Evolutionary conservation across 2,888 invertebrate species (phyloP).

Genomic region (Dasysyrphus albostriatus): DNA sequence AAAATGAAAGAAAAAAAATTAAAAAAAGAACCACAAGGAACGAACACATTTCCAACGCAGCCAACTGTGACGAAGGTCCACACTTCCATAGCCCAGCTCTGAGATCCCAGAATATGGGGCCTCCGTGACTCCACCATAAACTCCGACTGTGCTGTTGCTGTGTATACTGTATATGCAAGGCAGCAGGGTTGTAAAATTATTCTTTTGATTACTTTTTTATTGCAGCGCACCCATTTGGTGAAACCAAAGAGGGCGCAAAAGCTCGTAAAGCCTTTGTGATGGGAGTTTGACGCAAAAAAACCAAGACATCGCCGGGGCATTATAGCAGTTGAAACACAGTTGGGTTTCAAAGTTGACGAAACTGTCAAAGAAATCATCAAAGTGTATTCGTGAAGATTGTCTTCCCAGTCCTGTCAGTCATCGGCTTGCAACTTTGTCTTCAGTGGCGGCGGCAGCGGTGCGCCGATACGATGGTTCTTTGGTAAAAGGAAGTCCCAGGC

Average conservation of each 20-base stretch:
- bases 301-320: background rate
- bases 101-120: slow-evolving; percentile 30
- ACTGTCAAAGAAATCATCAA: slow-evolving; percentile 52
- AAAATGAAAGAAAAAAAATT: slow-evolving; percentile 9
- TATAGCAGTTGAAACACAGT: slow-evolving; percentile 16
- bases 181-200: slow-evolving; percentile 61
- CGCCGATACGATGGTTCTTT: background rate
- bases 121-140: slow-evolving; percentile 41
- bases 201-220: slow-evolving; percentile 75
- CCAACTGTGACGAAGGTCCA: slow-evolving; percentile 70
- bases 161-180: background rate
- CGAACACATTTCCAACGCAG: slow-evolving; percentile 62
- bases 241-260: slow-evolving; percentile 46
- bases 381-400: slow-evolving; percentile 16
- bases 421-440: background rate
- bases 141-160: slow-evolving; percentile 26
- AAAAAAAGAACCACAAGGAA: slow-evolving; percentile 38
- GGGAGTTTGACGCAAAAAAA: slow-evolving; percentile 42
- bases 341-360: slow-evolving; percentile 41
- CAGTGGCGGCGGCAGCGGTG: background rate
- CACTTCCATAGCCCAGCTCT: slow-evolving; percentile 36
- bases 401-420: slow-evolving; percentile 15
- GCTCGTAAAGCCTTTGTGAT: slow-evolving; percentile 67
- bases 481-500: slow-evolving; percentile 28
- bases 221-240: slow-evolving; percentile 43